Conservation (phyloP, 2,797 vertebrate species). For the Prionace glauca region DNA sequence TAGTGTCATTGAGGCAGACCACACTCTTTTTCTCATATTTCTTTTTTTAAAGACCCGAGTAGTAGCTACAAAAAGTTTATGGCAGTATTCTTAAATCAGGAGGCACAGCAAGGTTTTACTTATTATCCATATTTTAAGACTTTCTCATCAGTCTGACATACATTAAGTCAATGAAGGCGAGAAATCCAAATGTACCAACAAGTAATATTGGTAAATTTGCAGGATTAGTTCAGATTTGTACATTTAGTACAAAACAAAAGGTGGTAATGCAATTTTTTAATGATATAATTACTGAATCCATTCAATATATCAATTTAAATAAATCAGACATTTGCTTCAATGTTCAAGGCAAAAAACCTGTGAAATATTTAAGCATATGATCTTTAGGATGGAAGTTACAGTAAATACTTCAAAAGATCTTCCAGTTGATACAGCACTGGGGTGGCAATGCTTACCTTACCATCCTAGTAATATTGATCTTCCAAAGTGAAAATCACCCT, state of each 20-base stretch:
- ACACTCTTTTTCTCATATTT: constrained; percentile 47
- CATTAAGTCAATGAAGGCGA: neutral
- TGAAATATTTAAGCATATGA: neutral
- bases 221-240: neutral
- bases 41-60: neutral
- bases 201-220: constrained; percentile 2
- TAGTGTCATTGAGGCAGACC: constrained; percentile 67
- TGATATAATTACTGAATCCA: neutral
- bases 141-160: constrained; percentile 15
- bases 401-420: neutral
- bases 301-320: constrained; percentile 3
- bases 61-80: neutral
- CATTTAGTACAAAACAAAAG: constrained; percentile 32
- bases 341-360: neutral
- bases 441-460: neutral
- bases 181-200: constrained; percentile 7
- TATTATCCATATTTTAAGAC: constrained; percentile 14
- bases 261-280: neutral
- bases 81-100: constrained; percentile 4
- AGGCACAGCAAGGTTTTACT: neutral
- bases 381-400: neutral
- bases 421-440: neutral
- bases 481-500: neutral
- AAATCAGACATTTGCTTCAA: neutral
- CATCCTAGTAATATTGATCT: neutral